Evolutionary conservation across 2,797 vertebrate species (phyloP).

Genomic region (Pseudochaenichthys georgianus): DNA sequence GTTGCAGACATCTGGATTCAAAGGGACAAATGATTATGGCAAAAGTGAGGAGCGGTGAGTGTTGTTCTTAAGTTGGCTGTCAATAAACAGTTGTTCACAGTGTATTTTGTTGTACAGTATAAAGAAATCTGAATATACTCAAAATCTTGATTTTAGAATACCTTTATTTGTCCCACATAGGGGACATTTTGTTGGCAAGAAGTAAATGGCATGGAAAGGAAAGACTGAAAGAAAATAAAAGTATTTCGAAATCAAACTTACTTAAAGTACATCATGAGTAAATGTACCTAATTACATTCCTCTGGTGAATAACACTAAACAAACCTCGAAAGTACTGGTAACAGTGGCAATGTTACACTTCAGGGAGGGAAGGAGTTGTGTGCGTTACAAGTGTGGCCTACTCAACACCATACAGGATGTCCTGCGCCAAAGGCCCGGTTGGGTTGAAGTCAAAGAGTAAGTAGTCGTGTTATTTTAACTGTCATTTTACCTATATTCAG

Average conservation of each 20-base stretch:
- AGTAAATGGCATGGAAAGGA: no score
- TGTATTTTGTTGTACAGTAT: background rate
- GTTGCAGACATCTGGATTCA: constrained; percentile 73
- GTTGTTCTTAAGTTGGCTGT: background rate
- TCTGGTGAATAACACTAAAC: background rate
- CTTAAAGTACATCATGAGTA: no score
- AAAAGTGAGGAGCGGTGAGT: constrained; percentile 81
- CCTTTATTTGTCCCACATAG: no score
- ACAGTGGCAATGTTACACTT: background rate
- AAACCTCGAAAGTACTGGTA: background rate
- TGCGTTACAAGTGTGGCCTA: constrained; percentile 89
- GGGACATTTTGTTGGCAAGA: no score
- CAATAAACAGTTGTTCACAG: background rate
- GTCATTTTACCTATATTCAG: background rate
- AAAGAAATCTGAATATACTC: no score
- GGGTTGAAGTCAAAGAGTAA: constrained; percentile 94
- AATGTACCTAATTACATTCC: no score
- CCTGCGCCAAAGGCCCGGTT: constrained; percentile 88
- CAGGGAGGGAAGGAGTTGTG: constrained; percentile 76
- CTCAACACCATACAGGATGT: constrained; percentile 89
- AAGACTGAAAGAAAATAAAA: no score
- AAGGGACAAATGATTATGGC: constrained; percentile 58
- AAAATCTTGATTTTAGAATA: no score
- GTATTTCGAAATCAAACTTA: no score
- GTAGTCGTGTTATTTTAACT: constrained; percentile 65